Conservation (phyloP, 2,888 invertebrate species). For the Epistrophe eligans region DNA sequence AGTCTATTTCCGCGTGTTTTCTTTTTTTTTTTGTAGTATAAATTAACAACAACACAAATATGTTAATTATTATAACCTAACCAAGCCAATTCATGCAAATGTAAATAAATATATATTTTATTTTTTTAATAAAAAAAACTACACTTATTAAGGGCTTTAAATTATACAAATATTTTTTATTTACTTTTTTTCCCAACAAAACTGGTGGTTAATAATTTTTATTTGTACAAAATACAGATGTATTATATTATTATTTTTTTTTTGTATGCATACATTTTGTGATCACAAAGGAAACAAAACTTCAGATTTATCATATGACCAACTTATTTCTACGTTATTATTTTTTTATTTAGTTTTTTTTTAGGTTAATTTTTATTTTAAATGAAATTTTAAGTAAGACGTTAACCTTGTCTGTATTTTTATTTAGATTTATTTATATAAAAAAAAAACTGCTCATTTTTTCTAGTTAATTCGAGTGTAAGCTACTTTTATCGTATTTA, state of each 20-base stretch:
- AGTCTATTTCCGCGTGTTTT: slow-evolving; percentile 57
- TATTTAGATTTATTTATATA: slow-evolving; percentile 56
- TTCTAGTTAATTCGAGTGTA: slow-evolving; percentile 70
- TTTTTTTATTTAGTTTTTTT: slow-evolving; percentile 43
- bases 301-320: slow-evolving; percentile 33
- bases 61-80: slow-evolving; percentile 36
- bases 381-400: slow-evolving; percentile 35
- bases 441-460: slow-evolving; percentile 46
- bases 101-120: slow-evolving; percentile 60
- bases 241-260: slow-evolving; percentile 46
- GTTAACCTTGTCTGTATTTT: slow-evolving; percentile 17
- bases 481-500: slow-evolving; percentile 54
- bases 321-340: slow-evolving; percentile 28
- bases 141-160: slow-evolving; percentile 52
- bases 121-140: slow-evolving; percentile 49
- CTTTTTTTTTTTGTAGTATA: slow-evolving; percentile 25
- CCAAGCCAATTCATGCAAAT: slow-evolving; percentile 56
- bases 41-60: slow-evolving; percentile 32
- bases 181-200: slow-evolving; percentile 27
- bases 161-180: slow-evolving; percentile 33
- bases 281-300: slow-evolving; percentile 37
- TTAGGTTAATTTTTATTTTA: slow-evolving; percentile 61
- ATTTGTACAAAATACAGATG: slow-evolving; percentile 34
- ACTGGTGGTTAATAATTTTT: slow-evolving; percentile 35
- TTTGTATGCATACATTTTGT: slow-evolving; percentile 51